These are phyloP conservation scores for Drosophila maculinotata DNA, from an alignment of 2,888 invertebrate genomes.

Conservation along the genomic window DNA sequence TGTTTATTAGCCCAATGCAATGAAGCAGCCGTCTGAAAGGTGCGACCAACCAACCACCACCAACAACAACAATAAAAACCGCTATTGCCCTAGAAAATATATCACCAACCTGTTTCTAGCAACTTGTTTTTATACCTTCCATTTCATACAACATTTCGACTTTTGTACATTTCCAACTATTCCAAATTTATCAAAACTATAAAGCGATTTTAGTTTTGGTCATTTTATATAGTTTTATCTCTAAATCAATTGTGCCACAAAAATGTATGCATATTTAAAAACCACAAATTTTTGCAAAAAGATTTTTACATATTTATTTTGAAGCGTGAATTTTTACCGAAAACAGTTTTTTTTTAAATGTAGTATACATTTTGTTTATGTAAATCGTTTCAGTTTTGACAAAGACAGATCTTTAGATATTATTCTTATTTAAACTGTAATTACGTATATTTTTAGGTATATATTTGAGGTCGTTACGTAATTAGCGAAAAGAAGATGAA, in stretches of 20 bases:
- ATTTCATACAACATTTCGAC: constrained; percentile 1
- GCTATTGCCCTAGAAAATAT: constrained; percentile 12
- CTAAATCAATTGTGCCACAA: too few species aligned
- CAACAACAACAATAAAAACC: constrained; percentile 19
- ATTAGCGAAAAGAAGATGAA: constrained; percentile 35
- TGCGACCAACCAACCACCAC: constrained; percentile 32
- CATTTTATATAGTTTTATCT: too few species aligned
- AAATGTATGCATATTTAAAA: too few species aligned
- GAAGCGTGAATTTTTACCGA: too few species aligned
- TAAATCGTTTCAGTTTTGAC: too few species aligned
- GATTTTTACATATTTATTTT: too few species aligned
- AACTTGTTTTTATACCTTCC: constrained; percentile 10
- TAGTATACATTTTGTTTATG: neutral
- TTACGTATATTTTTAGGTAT: constrained; percentile 6
- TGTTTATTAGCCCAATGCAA: constrained; percentile 74
- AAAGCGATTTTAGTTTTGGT: neutral
- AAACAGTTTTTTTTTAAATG: neutral
- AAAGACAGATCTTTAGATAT: too few species aligned
- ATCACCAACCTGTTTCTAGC: constrained; percentile 26
- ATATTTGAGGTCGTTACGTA: constrained; percentile 23
- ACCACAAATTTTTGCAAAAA: too few species aligned
- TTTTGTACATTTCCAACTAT: neutral
- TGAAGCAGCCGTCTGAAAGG: constrained; percentile 69
- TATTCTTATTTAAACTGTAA: neutral
- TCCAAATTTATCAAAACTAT: neutral